Conservation (phyloP, 2,113 vertebrate genomes). For the Chaetodon trifascialis region DNA sequence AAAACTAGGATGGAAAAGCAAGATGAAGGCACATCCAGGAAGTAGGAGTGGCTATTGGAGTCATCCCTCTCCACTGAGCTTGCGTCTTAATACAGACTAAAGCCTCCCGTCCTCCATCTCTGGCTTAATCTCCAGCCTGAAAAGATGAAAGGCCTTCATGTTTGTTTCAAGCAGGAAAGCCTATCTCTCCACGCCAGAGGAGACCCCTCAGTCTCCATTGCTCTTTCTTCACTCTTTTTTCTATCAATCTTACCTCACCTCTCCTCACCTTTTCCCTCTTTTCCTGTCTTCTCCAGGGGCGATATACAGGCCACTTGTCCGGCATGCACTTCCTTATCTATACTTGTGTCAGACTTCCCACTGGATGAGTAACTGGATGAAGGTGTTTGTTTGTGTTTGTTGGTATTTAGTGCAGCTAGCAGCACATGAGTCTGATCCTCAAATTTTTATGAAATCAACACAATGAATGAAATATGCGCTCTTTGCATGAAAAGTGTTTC, state of each 20-base stretch:
- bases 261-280: constrained; percentile 40
- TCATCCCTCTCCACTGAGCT: constrained; percentile 50
- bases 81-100: constrained; percentile 47
- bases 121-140: constrained; percentile 65
- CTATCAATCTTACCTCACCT: constrained; percentile 22
- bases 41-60: constrained; percentile 36
- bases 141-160: constrained; percentile 65
- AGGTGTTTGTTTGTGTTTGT: neutral
- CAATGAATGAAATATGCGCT: too few relatives aligned
- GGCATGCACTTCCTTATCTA: constrained; percentile 26
- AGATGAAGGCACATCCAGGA: constrained; percentile 17
- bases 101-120: constrained; percentile 59
- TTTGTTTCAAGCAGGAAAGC: constrained; percentile 68
- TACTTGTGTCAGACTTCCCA: constrained; percentile 15
- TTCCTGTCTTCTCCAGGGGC: constrained; percentile 3
- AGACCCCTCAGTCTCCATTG: constrained; percentile 16
- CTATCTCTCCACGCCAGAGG: constrained; percentile 50
- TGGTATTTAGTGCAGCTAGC: neutral
- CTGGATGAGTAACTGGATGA: constrained; percentile 10
- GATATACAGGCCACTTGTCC: constrained; percentile 16
- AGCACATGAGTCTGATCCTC: too few relatives aligned
- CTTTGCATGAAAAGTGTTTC: too few relatives aligned
- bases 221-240: constrained; percentile 7
- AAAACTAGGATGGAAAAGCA: neutral
- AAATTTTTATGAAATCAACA: too few relatives aligned